Evolutionary conservation across 1,140 invertebrate species (phyloP), one percentile per base, ranked within the genome.

Genomic region (Pseudoatta argentina): DNA sequence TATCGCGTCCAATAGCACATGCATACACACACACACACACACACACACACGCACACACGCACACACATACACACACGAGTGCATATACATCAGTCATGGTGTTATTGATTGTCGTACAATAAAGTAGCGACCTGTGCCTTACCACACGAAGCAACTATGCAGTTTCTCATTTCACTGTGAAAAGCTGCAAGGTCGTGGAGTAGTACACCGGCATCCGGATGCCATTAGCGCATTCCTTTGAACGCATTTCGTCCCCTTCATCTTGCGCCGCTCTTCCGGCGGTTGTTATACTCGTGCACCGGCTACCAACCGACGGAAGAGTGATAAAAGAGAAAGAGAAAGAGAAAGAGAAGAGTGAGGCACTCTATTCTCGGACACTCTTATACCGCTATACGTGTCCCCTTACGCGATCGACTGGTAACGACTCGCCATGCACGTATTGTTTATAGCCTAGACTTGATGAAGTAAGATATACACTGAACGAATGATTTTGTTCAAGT

Each of bases 321-420:
- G 24, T 69, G 79, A 61, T 61, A 73, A 73, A 34, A 73, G n/a
- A 8, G 8, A 30, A 30, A 14, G n/a, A 57, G 21, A 57, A 30
- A 14, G n/a, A 57, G 21, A 57, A 30, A 14, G n/a, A 57, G 21
- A 27, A 64, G 34, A 61, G 24, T 4, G 66, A 72, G 67, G 79
- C 55, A 48, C 34, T 39, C 39, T 82, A 82, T 72, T 72, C 66
- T 59, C 18, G 67, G 24, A 57, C 79, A 61, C 39, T 12, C 18
- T 6, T 16, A 24, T 82, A 73, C 78, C 78, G 78, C 78, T 83
- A 82, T 53, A 77, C 59, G 86, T 48, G 51, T 72, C 44, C 14
- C 27, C 75, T 73, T 77, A 66, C 51, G 72, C 73, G 57, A 85
- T 66, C 48, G 71, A 85, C 71, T 85, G 72, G 82, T 87, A 85